phyloP scores from a whole-genome alignment of 1,140 invertebrate species.

The Bilobella aurantiaca region DNA sequence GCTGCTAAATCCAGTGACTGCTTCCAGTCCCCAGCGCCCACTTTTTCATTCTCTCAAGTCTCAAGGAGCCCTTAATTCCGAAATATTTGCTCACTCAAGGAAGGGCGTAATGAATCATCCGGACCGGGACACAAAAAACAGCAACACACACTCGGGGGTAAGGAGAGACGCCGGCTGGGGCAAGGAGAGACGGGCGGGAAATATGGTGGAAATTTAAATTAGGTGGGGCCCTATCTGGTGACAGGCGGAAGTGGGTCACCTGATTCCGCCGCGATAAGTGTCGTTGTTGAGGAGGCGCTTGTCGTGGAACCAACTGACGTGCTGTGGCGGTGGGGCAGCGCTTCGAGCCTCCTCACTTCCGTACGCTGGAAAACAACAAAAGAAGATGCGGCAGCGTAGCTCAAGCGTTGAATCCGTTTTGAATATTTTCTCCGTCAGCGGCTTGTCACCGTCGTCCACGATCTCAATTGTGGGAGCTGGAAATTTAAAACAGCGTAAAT shows the following conservation, averaged over 20 bases:
- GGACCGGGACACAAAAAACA: background rate
- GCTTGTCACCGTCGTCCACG: constrained; percentile 65
- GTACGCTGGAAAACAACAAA: background rate
- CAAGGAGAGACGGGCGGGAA: too few species aligned
- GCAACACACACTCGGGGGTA: background rate
- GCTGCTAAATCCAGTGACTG: background rate
- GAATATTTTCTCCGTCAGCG: constrained; percentile 72
- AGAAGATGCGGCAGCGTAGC: constrained; percentile 51
- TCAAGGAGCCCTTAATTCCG: background rate
- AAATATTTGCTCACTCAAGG: background rate
- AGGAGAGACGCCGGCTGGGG: too few species aligned
- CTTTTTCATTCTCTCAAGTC: background rate
- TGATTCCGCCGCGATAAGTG: constrained; percentile 69
- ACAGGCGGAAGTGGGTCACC: too few species aligned
- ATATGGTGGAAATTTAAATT: too few species aligned
- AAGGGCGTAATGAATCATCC: background rate
- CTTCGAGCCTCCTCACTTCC: background rate
- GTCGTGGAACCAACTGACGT: constrained; percentile 61
- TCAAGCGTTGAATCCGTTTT: constrained; percentile 77
- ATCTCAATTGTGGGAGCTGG: constrained; percentile 73
- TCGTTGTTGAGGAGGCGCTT: constrained; percentile 70
- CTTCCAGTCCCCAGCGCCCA: background rate
- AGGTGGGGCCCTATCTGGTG: too few species aligned
- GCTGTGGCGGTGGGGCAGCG: constrained; percentile 8
- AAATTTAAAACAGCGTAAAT: too few species aligned